Conservation (phyloP, 2,113 vertebrate species). For the Oryzias melastigma region DNA sequence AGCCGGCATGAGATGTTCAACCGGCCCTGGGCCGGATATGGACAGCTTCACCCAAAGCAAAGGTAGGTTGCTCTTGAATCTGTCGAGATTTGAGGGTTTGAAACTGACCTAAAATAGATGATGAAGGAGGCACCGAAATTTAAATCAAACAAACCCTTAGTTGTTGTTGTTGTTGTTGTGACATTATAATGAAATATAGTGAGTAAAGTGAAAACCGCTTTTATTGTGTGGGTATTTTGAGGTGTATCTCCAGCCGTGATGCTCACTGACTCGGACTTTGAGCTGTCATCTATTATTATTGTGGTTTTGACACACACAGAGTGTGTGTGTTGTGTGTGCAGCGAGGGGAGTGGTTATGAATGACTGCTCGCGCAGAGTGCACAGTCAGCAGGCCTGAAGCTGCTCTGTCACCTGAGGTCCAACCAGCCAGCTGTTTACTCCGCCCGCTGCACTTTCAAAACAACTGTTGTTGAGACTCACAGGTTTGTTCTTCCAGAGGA, state of each 20-base stretch:
- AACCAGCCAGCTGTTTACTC: constrained; percentile 44
- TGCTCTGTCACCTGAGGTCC: constrained; percentile 64
- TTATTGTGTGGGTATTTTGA: background rate
- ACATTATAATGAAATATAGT: too few relatives aligned
- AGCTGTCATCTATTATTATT: constrained; percentile 50
- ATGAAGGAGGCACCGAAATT: too few relatives aligned
- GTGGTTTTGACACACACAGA: constrained; percentile 44
- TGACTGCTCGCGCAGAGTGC: constrained; percentile 51
- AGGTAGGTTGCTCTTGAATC: constrained; percentile 35
- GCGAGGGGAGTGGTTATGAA: constrained; percentile 40
- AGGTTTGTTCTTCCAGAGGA: constrained; percentile 1
- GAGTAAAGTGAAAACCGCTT: too few relatives aligned
- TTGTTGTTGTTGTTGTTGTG: too few relatives aligned
- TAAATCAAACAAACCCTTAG: rapidly evolving
- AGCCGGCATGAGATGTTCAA: constrained; percentile 40
- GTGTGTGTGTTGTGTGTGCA: constrained; percentile 22
- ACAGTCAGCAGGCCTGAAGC: constrained; percentile 58
- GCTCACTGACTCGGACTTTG: constrained; percentile 55
- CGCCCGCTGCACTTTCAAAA: constrained; percentile 20
- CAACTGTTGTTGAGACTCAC: constrained; percentile 32
- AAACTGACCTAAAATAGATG: too few relatives aligned
- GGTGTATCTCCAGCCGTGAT: constrained; percentile 7
- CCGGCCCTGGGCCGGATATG: constrained; percentile 52
- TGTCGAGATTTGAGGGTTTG: background rate
- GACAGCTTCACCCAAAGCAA: constrained; percentile 37